Base-by-base conservation (phyloP, 2,797 vertebrate species). In the Hyperoplus lanceolatus region DNA sequence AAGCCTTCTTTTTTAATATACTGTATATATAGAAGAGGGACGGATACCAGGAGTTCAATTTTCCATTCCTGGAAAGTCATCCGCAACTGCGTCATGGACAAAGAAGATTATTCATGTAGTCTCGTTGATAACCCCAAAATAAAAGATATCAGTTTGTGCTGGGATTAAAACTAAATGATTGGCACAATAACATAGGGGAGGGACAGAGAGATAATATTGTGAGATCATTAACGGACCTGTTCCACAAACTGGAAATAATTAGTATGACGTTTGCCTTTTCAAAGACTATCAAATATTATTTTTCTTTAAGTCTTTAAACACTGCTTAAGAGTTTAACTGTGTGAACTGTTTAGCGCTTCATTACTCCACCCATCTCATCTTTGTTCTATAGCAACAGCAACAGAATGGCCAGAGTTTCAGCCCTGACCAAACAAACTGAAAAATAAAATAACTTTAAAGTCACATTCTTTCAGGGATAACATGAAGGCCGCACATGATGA, bases 51-150 rank as follows among this genome's bases (percentile, higher is more conserved):
- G 67, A 55, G 55, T 70, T 10, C 1, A 46, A 69, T 68, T 72
- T 81, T 79, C 76, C 79, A 49, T 73, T 69, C 59, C 29, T 69
- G 73, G 67, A 80, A 82, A 75, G 41, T 11, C 65, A 62, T 67
- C 65, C n/a, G 48, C 21, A 45, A 72, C 46, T 79, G 69, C 53
- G 55, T 81, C 75, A 62, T 13, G 48, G 66, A 82, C 77, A 79
- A 67, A 83, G 75, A 74, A 10, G 63, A 85, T 80, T 48, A 80
- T 73, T 87, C 76, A 73, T 77, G 45, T 18, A 4, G 53, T 71
- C 46, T 38, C 62, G 62, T 36, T 57, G 49, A 53, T 65, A 56
- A 57, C 46, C 53, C 29, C 48, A 53, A 76, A 78, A 78, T 63
- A 62, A 79, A 76, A 73, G 45, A 77, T 55, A 69, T 48, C 69